Conservation (phyloP, 2,888 invertebrate genomes). For the Scaeva pyrastri region DNA sequence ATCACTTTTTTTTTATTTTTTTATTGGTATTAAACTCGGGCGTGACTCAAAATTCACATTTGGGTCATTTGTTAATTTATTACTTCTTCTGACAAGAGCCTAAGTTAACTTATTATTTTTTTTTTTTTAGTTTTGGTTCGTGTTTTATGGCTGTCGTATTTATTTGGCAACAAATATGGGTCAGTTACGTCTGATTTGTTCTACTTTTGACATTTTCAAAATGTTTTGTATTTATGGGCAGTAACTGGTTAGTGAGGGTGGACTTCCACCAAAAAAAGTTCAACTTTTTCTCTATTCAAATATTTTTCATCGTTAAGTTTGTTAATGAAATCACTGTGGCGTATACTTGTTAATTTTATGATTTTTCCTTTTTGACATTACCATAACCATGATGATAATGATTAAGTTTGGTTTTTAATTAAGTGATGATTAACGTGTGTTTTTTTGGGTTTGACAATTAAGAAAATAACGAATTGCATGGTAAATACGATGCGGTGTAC, state of each 20-base stretch:
- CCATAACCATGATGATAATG: background rate
- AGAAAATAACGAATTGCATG: background rate
- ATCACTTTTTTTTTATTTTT: slow-evolving; percentile 2
- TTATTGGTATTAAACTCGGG: background rate
- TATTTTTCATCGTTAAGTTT: background rate
- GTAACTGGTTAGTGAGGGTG: background rate
- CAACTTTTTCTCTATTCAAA: background rate
- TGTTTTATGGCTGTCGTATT: slow-evolving; percentile 16
- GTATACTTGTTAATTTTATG: slow-evolving; percentile 5
- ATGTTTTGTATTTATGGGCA: background rate
- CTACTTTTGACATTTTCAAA: slow-evolving; percentile 11
- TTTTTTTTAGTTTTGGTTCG: background rate
- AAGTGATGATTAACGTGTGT: background rate
- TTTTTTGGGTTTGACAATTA: background rate
- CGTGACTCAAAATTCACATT: slow-evolving; percentile 32
- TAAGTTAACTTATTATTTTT: slow-evolving; percentile 28
- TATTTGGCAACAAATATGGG: slow-evolving; percentile 50
- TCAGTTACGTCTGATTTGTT: slow-evolving; percentile 33
- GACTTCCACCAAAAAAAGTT: background rate
- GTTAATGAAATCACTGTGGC: slow-evolving; percentile 41
- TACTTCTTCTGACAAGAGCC: slow-evolving; percentile 21
- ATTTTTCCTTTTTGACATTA: background rate
- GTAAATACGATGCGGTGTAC: background rate
- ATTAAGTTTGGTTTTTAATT: background rate
- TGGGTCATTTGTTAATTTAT: slow-evolving; percentile 63